phyloP scores from a whole-genome alignment of 2,113 vertebrate species.

The Otocyon megalotis region DNA sequence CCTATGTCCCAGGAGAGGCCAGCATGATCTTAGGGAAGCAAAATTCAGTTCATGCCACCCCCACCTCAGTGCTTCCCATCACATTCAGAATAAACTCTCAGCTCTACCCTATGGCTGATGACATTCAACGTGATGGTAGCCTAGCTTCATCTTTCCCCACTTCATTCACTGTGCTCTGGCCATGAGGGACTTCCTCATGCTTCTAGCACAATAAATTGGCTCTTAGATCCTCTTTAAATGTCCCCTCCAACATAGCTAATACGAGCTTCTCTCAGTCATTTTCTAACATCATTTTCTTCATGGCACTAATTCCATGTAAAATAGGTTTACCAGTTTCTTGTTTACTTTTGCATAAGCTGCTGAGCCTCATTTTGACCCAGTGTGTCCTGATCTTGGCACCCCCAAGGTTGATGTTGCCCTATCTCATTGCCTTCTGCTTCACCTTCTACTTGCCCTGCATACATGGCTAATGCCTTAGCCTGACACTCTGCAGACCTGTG shows the following conservation, averaged over 20 bases:
- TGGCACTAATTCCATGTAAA: background rate
- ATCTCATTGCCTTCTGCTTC: background rate
- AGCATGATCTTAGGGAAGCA: background rate
- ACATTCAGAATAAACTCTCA: background rate
- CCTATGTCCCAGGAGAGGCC: background rate
- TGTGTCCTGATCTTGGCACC: background rate
- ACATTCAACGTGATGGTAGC: no score
- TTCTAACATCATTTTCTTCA: background rate
- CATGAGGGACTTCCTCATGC: background rate
- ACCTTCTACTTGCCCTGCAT: no score
- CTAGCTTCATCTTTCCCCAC: background rate
- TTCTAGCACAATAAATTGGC: background rate
- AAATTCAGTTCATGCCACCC: background rate
- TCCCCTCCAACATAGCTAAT: no score
- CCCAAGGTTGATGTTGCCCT: accelerated
- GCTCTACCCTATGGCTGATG: accelerated
- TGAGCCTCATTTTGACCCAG: background rate
- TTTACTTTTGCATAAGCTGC: background rate
- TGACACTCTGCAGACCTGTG: no score
- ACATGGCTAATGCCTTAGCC: background rate
- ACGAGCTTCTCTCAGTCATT: background rate
- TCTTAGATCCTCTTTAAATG: background rate
- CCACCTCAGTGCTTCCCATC: background rate
- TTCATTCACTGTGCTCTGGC: background rate
- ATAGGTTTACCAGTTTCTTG: background rate